These are phyloP conservation scores for Lagorchestes hirsutus DNA, from an alignment of 2,797 vertebrate genomes.

Conservation along the genomic window DNA sequence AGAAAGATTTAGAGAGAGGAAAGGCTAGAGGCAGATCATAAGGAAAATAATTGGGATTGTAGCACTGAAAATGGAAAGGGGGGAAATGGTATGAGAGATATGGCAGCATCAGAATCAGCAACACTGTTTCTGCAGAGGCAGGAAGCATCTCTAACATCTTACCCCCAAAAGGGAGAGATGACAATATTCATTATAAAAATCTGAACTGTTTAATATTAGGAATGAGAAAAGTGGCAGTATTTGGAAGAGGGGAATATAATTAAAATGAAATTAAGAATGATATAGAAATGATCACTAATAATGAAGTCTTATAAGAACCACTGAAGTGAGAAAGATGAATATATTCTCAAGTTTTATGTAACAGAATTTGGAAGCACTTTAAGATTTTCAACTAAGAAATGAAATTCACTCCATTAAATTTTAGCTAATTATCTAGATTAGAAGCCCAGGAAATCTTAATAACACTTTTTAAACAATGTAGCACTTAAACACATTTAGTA, in stretches of 20 bases:
- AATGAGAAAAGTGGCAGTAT: conserved; percentile 48
- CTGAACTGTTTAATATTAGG: conserved; percentile 34
- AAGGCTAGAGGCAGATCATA: not conserved
- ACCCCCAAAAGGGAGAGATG: not conserved
- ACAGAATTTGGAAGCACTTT: conserved; percentile 22
- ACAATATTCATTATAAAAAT: not conserved
- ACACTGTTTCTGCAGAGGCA: not conserved
- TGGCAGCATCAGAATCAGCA: not conserved
- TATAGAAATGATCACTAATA: conserved; percentile 31
- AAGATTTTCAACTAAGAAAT: conserved; percentile 45
- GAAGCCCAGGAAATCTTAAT: conserved; percentile 50
- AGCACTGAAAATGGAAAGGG: not conserved
- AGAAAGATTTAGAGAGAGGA: not conserved
- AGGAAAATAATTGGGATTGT: not conserved
- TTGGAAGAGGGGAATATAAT: conserved; percentile 34
- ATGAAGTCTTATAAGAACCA: conserved; percentile 38
- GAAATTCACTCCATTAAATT: conserved; percentile 46
- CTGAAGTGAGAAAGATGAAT: conserved; percentile 56
- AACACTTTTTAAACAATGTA: conserved; percentile 50
- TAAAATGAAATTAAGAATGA: conserved; percentile 53
- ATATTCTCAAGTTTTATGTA: conserved; percentile 39
- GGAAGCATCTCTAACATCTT: not conserved
- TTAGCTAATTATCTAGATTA: conserved; percentile 53
- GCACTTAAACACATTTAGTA: conserved; percentile 58
- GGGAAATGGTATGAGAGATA: not conserved